Base-by-base conservation (phyloP, 2,797 vertebrate species). In the Etheostoma nigrum region DNA sequence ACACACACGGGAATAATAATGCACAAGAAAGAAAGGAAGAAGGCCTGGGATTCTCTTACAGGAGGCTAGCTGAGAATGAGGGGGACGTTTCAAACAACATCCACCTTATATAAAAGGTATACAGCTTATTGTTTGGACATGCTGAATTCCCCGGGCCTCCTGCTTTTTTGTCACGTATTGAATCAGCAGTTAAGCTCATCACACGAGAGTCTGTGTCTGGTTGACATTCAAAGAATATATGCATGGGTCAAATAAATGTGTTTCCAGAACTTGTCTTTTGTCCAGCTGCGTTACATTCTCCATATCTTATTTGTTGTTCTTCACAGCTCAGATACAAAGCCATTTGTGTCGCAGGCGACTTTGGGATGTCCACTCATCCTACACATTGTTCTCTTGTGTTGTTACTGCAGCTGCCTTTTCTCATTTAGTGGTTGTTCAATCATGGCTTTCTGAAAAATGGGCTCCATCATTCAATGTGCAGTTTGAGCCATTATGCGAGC, bases 351-450 rank as follows among this genome's bases (percentile, higher is more conserved):
- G 60, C 18, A 21, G 60, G 66, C 70, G 16, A 53, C 63, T 80
- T 19, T 63, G 67, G 67, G 36, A 36, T 12, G 51, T 76, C 79
- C 63, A 60, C 55, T 76, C 70, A 36, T 71, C 72, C 66, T 10
- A 59, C 79, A 64, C 16, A 3, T 54, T 65, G 54, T 52, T 65
- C 33, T 52, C 33, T 44, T 1, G 45, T 59, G 49, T n/a, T 84
- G 74, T 67, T 81, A 74, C 80, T 73, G 84, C 69, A 58, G 77
- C 77, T 81, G 87, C 67, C 76, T 69, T 78, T 86, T 82, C 49
- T 52, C 63, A 88, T 92, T 88, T 79, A 65, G 16, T 48, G 74
- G 82, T 73, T 83, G 91, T 90, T 74, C 93, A 88, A 88, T 94
- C 92, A 73, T 83, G 69, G 78, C 81, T 84, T 88, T 51, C 77